A percentile compares a stretch with the other conserved stretches of the same genome.
Evolutionary conservation across 2,113 vertebrate genomes (phyloP).

Genomic region (Dromiciops gliroides): DNA sequence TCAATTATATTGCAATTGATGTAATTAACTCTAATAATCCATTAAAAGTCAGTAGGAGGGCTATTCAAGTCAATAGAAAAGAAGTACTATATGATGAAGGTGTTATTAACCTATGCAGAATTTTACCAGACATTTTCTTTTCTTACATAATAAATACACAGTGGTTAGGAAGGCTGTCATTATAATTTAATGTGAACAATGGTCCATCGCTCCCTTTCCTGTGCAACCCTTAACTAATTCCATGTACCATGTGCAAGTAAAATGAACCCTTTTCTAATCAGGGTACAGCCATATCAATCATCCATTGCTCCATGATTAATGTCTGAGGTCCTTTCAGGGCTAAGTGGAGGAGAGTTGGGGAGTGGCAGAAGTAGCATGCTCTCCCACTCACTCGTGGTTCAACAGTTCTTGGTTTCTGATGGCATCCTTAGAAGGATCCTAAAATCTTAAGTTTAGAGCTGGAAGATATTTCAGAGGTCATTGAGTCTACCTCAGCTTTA

Average conservation of each 20-base stretch:
- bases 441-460: background rate
- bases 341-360: conserved; percentile 74
- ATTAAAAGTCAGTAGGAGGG: conserved; percentile 92
- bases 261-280: conserved; percentile 84
- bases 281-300: conserved; percentile 86
- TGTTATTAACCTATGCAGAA: conserved; percentile 92
- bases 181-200: conserved; percentile 90
- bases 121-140: conserved; percentile 90
- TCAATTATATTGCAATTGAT: conserved; percentile 94
- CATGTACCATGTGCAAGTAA: conserved; percentile 84
- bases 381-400: conserved; percentile 71
- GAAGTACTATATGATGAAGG: conserved; percentile 88
- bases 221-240: conserved; percentile 87
- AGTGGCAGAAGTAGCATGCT: conserved; percentile 68
- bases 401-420: conserved; percentile 55
- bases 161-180: conserved; percentile 88
- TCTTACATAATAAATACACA: conserved; percentile 90
- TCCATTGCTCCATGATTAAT: conserved; percentile 82
- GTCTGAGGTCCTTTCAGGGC: conserved; percentile 76
- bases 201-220: conserved; percentile 86
- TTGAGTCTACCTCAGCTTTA: background rate
- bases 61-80: conserved; percentile 91
- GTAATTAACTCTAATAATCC: conserved; percentile 93
- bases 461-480: background rate
- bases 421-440: conserved; percentile 27